These are phyloP conservation scores for Gallinago stenura DNA, from an alignment of 2,797 vertebrate genomes.

Conservation along the genomic window DNA sequence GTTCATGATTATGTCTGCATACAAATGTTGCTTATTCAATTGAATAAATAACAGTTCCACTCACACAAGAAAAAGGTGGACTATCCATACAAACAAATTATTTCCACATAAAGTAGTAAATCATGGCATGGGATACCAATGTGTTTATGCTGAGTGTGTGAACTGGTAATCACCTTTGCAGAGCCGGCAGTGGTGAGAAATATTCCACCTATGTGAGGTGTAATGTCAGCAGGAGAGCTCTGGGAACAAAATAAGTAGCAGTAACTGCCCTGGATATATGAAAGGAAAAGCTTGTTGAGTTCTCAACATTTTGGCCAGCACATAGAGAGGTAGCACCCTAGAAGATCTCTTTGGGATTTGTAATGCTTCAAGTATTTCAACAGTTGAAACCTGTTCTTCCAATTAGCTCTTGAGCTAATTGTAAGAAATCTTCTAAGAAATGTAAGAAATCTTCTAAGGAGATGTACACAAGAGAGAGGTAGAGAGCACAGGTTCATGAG, in stretches of 20 bases:
- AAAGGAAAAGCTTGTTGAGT: neutral
- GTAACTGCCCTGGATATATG: neutral
- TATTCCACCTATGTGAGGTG: neutral
- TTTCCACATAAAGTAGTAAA: neutral
- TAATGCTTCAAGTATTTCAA: neutral
- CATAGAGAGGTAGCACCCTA: neutral
- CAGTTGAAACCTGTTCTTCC: neutral
- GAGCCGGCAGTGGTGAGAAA: neutral
- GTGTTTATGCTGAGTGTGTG: neutral
- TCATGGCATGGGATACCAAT: neutral
- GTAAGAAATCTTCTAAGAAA: neutral
- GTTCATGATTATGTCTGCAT: slow-evolving; percentile 67
- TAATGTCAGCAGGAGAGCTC: neutral
- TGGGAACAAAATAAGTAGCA: neutral
- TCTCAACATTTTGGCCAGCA: neutral
- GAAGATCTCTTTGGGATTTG: neutral
- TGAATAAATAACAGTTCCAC: slow-evolving; percentile 53
- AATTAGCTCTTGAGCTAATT: neutral
- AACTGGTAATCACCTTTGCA: neutral
- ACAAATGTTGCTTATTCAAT: slow-evolving; percentile 66
- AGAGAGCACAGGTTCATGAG: neutral
- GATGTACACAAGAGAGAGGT: neutral
- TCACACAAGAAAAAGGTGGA: neutral
- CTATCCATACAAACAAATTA: neutral
- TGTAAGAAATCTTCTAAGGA: neutral